Evolutionary conservation across 2,888 invertebrate genomes (phyloP), one percentile per base, ranked within the genome.

Genomic region (Leptopilina syphax): DNA sequence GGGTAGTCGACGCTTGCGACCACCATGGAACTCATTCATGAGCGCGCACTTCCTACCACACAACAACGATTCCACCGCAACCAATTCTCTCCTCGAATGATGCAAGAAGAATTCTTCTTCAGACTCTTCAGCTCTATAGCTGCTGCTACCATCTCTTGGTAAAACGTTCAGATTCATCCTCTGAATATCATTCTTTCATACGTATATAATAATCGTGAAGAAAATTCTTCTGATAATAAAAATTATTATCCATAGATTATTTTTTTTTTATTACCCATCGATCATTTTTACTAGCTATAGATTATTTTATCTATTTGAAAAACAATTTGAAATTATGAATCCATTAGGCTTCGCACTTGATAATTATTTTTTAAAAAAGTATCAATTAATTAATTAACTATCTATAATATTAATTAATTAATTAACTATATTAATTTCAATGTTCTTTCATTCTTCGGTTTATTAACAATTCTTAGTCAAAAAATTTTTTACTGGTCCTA

Each of bases 1-100:
- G 89, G 89, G 86, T 87, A 86, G 85, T 88, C 85, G 86, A 84
- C 88, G 86, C 86, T 86, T 57, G 85, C 88, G 89, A 89, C 90
- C 90, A 89, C 90, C 91, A 87, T 89, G 90, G 89, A 89, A 91
- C 93, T 93, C 93, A 93, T 93, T 93, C 93, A 93, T 93, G 92
- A 88, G 90, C 44, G 50, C 50, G 50, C 93, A 93, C 93, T 93
- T 93, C 93, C 93, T 93, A 93, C 92, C 92, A 50, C 50, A 50
- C 50, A 50, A 50, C 50, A 50, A 92, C 88, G 82, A 83, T 77
- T 77, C 77, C 79, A 44, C 44, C 44, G 34, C 34, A 34, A 44
- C 7, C 44, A 44, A 80, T 34, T 34, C 34, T 34, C 34, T 34
- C 82, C 77, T 77, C 63, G 65, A n/a, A 44, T 57, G 54, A 76